Percentiles rank a stretch among this genome's conserved stretches.
phyloP scores from a whole-genome alignment of 2,113 vertebrate genomes.

The Sclerurus mexicanus region DNA sequence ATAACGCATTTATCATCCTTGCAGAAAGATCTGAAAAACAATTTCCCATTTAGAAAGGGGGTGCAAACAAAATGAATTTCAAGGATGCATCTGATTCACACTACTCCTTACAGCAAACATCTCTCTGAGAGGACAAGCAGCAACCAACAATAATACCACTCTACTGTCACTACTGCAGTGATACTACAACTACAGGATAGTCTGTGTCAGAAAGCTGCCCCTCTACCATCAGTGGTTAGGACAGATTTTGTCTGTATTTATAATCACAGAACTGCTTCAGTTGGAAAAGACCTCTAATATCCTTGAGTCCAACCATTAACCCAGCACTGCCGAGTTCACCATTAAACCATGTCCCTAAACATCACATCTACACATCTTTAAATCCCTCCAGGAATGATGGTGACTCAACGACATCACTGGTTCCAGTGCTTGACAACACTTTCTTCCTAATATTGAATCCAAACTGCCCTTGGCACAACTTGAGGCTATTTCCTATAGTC shows the following conservation, averaged over 20 bases:
- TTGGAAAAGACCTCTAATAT: background rate
- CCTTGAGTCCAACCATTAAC: background rate
- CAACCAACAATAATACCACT: background rate
- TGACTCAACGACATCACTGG: background rate
- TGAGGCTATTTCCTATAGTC: background rate
- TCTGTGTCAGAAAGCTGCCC: background rate
- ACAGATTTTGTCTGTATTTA: background rate
- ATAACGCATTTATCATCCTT: background rate
- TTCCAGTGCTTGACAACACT: background rate
- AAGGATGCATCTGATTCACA: background rate
- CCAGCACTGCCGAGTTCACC: background rate
- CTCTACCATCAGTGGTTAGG: background rate
- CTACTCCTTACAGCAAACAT: background rate
- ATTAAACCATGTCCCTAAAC: background rate
- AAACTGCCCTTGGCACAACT: background rate
- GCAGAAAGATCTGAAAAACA: background rate
- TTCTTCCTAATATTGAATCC: background rate
- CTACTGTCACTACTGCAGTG: background rate
- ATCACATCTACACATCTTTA: background rate
- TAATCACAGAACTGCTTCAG: background rate
- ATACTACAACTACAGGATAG: background rate
- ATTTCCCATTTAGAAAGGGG: background rate
- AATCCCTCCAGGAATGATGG: background rate
- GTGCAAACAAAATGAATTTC: background rate
- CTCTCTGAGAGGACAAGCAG: background rate